Evolutionary conservation across 2,888 invertebrate species (phyloP).

Genomic region (Anarsia innoxiella): DNA sequence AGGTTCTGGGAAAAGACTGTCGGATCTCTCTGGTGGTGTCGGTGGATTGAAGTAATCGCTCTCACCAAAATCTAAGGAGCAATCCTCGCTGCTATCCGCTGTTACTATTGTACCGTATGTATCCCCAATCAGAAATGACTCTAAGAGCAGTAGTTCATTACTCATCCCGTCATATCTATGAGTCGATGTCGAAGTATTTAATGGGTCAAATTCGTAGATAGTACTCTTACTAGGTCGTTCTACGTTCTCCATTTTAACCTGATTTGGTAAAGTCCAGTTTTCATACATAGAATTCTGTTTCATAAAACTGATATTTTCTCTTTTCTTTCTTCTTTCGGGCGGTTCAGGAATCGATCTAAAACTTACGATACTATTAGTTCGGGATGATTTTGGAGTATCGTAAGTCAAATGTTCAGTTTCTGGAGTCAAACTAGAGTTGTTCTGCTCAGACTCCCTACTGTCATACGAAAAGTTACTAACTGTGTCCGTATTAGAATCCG

Average conservation of each 20-base stretch:
- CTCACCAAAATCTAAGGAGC: slow-evolving; percentile 45
- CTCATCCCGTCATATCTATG: slow-evolving; percentile 62
- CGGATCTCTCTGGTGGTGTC: slow-evolving; percentile 77
- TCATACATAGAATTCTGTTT: slow-evolving; percentile 58
- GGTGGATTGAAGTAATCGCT: slow-evolving; percentile 73
- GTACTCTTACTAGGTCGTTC: slow-evolving; percentile 71
- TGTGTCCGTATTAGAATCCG: slow-evolving; percentile 50
- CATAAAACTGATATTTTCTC: slow-evolving; percentile 41
- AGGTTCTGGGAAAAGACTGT: slow-evolving; percentile 74
- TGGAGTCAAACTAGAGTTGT: slow-evolving; percentile 24
- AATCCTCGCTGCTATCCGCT: slow-evolving; percentile 52
- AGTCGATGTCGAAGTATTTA: slow-evolving; percentile 37
- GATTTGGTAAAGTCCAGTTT: slow-evolving; percentile 50
- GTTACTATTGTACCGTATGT: slow-evolving; percentile 78
- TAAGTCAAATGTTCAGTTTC: slow-evolving; percentile 45
- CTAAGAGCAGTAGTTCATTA: slow-evolving; percentile 78
- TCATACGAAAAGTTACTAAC: slow-evolving; percentile 53
- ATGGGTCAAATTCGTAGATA: slow-evolving; percentile 84
- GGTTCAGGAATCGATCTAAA: slow-evolving; percentile 43
- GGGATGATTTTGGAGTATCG: slow-evolving; percentile 53
- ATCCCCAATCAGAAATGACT: slow-evolving; percentile 80
- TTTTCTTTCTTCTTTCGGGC: slow-evolving; percentile 46
- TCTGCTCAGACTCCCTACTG: slow-evolving; percentile 40
- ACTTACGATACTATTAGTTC: slow-evolving; percentile 48
- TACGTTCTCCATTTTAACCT: slow-evolving; percentile 22